These are phyloP conservation scores for Cyprinodon variegatus DNA, from an alignment of 2,113 vertebrate genomes.

Conservation along the genomic window DNA sequence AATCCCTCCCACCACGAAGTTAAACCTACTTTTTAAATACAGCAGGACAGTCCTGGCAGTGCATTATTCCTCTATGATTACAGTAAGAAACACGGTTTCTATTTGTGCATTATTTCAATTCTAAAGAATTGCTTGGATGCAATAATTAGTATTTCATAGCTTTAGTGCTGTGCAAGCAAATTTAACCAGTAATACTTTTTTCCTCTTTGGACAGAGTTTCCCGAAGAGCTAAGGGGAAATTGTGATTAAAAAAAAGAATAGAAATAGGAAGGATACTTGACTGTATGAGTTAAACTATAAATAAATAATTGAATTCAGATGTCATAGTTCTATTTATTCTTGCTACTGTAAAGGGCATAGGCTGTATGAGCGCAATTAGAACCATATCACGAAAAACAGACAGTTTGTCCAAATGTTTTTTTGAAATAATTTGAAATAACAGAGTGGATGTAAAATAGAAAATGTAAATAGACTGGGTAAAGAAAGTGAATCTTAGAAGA, in stretches of 20 bases:
- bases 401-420: neutral
- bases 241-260: neutral
- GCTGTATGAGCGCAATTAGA: neutral
- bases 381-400: neutral
- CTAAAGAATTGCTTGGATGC: neutral
- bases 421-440: constrained; percentile 8
- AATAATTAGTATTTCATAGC: neutral
- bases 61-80: neutral
- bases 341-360: neutral
- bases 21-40: neutral
- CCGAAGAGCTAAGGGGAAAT: neutral
- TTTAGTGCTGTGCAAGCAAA: neutral
- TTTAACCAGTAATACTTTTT: neutral
- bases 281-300: no score
- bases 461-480: constrained; percentile 6
- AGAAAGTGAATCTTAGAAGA: neutral
- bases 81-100: neutral
- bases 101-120: neutral
- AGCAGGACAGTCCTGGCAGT: neutral
- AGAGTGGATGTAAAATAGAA: constrained; percentile 36
- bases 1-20: neutral
- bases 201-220: neutral
- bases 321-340: neutral
- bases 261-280: no score
- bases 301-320: no score